Percentiles rank a stretch among this genome's conserved stretches.
phyloP scores from a whole-genome alignment of 2,888 invertebrate species.

The Azorinus chamasolen region DNA sequence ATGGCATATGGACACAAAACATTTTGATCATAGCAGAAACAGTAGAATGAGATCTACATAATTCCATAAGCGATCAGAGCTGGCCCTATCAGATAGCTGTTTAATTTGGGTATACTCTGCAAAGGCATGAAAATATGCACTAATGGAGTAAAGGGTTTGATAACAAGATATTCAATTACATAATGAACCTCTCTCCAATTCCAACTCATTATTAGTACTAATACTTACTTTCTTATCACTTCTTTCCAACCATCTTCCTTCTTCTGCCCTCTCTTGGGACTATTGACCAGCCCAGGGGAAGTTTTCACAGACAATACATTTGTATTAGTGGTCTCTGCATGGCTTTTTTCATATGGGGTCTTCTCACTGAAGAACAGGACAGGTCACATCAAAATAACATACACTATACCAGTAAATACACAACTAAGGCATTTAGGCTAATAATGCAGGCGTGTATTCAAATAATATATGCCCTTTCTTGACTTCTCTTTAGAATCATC shows the following conservation, averaged over 20 bases:
- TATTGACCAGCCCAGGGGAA: slow-evolving; percentile 68
- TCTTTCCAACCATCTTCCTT: slow-evolving; percentile 98
- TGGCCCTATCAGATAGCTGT: too few species aligned
- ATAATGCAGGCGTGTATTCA: too few species aligned
- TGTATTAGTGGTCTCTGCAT: slow-evolving; percentile 44
- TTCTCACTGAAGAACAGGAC: slow-evolving; percentile 35
- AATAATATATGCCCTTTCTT: too few species aligned
- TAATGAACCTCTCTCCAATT: not conserved
- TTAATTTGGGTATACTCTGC: too few species aligned
- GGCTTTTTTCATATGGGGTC: slow-evolving; percentile 48
- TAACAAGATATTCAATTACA: not conserved
- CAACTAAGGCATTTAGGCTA: not conserved
- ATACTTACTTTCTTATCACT: slow-evolving; percentile 93
- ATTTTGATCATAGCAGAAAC: too few species aligned
- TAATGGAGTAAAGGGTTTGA: too few species aligned
- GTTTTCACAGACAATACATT: slow-evolving; percentile 87
- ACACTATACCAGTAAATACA: too few species aligned
- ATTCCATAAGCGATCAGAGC: too few species aligned
- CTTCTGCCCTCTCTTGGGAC: slow-evolving; percentile 83
- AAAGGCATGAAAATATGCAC: too few species aligned
- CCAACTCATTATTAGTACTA: not conserved
- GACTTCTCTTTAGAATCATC: too few species aligned
- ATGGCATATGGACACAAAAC: too few species aligned
- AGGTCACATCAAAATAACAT: not conserved
- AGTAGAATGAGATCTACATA: too few species aligned